Conservation (phyloP, 1,140 invertebrate species). For the Drosophila equinoxialis region DNA sequence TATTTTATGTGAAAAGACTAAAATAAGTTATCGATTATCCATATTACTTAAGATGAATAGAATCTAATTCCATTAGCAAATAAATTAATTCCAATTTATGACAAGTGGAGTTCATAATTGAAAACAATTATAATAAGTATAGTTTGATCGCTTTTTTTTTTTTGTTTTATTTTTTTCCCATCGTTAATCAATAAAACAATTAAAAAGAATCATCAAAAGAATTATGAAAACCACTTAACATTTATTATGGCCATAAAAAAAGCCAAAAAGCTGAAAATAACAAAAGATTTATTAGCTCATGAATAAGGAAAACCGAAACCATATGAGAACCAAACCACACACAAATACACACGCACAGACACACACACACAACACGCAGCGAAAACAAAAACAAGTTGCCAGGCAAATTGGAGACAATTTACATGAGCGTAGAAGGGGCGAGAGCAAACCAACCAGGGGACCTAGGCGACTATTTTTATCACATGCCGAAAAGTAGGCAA, state of each 20-base stretch:
- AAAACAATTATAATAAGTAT: background rate
- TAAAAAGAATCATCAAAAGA: conserved; percentile 51
- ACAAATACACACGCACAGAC: conserved; percentile 16
- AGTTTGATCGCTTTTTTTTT: background rate
- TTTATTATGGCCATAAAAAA: conserved; percentile 35
- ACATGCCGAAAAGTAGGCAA: conserved; percentile 25
- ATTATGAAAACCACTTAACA: conserved; percentile 66
- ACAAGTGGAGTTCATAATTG: background rate
- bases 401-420: conserved; percentile 23
- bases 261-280: conserved; percentile 4
- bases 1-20: background rate
- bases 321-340: conserved; percentile 35
- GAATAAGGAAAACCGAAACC: conserved; percentile 39
- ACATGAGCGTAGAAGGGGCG: background rate
- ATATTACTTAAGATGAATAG: background rate
- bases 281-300: conserved; percentile 54
- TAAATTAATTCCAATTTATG: background rate
- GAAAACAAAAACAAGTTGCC: conserved; percentile 21
- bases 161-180: background rate
- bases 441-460: background rate
- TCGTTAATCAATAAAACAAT: conserved; percentile 36
- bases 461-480: conserved; percentile 23
- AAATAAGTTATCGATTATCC: background rate
- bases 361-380: conserved; percentile 4
- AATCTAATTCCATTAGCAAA: background rate